These are phyloP conservation scores for Uria lomvia DNA, from an alignment of 2,113 vertebrate genomes.

Conservation along the genomic window DNA sequence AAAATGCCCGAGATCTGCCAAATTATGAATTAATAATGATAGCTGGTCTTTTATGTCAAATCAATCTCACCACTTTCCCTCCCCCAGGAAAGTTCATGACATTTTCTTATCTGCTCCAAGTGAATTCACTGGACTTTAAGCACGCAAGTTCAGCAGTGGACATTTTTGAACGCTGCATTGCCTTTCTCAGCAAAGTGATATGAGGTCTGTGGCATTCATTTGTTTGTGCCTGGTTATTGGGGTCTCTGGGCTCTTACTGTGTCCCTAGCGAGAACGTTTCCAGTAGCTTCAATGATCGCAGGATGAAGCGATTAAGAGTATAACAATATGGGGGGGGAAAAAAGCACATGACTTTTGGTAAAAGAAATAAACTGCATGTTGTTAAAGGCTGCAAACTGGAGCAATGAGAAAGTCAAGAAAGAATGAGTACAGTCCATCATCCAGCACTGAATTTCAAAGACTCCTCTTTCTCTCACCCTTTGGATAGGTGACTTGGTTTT, in stretches of 20 bases:
- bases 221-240: background rate
- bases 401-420: background rate
- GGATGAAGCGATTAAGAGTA: background rate
- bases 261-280: background rate
- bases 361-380: background rate
- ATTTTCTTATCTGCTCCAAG: background rate
- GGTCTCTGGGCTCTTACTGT: background rate
- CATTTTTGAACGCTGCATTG: background rate
- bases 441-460: background rate
- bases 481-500: background rate
- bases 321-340: fast-evolving
- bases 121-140: background rate
- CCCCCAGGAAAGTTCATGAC: background rate
- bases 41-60: slow-evolving; percentile 30
- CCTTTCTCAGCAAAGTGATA: background rate
- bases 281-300: background rate
- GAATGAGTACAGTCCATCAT: background rate
- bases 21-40: slow-evolving; percentile 41
- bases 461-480: background rate
- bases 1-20: background rate
- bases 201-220: background rate
- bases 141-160: background rate
- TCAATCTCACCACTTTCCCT: background rate
- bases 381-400: background rate
- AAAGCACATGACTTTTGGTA: background rate